These are phyloP conservation scores for Acronicta psi DNA, from an alignment of 2,888 invertebrate species.

Conservation along the genomic window DNA sequence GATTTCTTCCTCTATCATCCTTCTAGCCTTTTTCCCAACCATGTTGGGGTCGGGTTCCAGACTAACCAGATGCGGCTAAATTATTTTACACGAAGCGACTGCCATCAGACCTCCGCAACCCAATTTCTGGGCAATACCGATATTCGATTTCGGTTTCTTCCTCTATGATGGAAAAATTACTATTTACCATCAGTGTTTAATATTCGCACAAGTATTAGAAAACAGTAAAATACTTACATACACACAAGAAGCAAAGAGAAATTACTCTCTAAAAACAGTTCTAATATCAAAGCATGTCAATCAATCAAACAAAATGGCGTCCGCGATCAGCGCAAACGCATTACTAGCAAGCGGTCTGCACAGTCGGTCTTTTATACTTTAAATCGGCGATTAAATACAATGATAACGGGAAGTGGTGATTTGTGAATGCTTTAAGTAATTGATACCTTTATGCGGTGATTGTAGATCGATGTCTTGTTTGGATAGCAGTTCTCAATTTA, in stretches of 20 bases:
- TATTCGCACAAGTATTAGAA: too few relatives aligned
- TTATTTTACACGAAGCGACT: too few relatives aligned
- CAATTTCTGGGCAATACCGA: too few relatives aligned
- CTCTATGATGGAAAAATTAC: too few relatives aligned
- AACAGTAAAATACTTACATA: too few relatives aligned
- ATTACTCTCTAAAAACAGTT: conserved; percentile 15
- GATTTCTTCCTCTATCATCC: too few relatives aligned
- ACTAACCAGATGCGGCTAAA: too few relatives aligned
- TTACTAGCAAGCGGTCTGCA: conserved; percentile 33
- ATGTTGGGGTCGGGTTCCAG: too few relatives aligned
- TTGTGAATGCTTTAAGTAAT: conserved; percentile 37
- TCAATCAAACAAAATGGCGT: conserved; percentile 41
- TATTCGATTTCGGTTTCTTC: too few relatives aligned
- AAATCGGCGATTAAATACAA: conserved; percentile 52
- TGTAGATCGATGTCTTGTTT: conserved; percentile 15
- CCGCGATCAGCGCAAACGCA: conserved; percentile 43
- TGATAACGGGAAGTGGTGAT: conserved; percentile 41
- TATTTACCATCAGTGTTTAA: too few relatives aligned
- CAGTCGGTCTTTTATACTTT: conserved; percentile 44
- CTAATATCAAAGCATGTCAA: conserved; percentile 21
- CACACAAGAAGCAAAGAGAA: neutral
- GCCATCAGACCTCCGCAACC: too few relatives aligned
- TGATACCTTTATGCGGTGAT: conserved; percentile 22
- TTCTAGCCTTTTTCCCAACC: too few relatives aligned
- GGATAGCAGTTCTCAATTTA: neutral